phyloP scores from a whole-genome alignment of 2,113 vertebrate species.

The Mustelus asterias region DNA sequence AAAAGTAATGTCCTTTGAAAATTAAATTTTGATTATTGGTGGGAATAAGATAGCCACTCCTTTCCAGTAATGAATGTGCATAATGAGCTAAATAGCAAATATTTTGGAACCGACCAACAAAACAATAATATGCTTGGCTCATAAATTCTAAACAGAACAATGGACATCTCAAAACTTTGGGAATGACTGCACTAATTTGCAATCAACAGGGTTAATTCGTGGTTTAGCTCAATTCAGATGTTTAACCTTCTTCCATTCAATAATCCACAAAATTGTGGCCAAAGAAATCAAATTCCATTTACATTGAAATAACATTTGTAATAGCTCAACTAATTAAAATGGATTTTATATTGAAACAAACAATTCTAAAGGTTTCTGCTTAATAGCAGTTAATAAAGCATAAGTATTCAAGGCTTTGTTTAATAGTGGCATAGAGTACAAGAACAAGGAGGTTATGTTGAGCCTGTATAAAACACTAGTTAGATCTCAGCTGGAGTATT shows the following conservation, averaged over 20 bases:
- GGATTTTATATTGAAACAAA: neutral
- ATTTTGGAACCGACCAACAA: neutral
- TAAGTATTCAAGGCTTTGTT: no score
- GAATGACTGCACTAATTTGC: neutral
- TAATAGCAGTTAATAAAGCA: neutral
- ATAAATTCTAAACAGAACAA: neutral
- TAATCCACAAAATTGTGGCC: neutral
- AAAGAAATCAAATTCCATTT: neutral
- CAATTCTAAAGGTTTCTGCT: neutral
- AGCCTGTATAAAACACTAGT: no score
- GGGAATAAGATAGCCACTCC: neutral
- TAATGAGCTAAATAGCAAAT: neutral
- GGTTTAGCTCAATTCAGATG: conserved; percentile 1
- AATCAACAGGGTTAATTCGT: neutral
- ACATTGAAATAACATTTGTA: neutral
- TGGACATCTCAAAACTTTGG: neutral
- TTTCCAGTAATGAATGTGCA: neutral
- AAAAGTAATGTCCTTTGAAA: neutral
- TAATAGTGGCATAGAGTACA: no score
- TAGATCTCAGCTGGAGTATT: no score
- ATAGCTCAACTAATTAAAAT: neutral
- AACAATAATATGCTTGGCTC: neutral
- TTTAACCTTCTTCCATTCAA: conserved; percentile 37
- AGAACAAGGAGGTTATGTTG: no score
- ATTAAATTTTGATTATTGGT: neutral